Evolutionary conservation across 2,888 invertebrate species (phyloP).

Genomic region (Luffia ferchaultella): DNA sequence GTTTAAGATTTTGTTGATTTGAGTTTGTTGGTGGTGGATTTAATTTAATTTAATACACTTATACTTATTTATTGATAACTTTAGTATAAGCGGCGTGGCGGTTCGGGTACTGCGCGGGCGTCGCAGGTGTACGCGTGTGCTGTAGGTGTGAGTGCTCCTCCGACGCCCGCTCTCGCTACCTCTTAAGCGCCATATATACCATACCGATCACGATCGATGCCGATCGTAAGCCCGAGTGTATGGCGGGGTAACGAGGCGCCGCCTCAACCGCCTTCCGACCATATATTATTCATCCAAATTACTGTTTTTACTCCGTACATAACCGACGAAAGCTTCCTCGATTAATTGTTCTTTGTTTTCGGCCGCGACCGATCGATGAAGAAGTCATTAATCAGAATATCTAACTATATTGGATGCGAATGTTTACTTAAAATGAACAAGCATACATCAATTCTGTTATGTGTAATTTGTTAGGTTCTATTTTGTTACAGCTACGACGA

Average conservation of each 20-base stretch:
- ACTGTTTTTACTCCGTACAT: conserved; percentile 34
- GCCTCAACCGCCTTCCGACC: conserved; percentile 16
- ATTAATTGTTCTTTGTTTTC: conserved; percentile 41
- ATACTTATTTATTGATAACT: conserved; percentile 37
- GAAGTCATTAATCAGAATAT: not conserved
- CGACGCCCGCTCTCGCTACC: conserved; percentile 8
- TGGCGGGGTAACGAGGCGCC: conserved; percentile 27
- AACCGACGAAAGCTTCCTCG: conserved; percentile 42
- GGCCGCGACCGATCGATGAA: not conserved
- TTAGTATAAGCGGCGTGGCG: no score
- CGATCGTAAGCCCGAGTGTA: conserved; percentile 28
- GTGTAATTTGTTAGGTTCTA: no score
- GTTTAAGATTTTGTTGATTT: conserved; percentile 64
- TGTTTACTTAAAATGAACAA: no score
- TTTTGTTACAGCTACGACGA: no score
- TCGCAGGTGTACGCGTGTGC: conserved; percentile 42
- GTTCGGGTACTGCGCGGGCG: conserved; percentile 42
- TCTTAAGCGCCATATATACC: no score
- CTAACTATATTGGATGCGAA: no score
- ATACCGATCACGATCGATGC: conserved; percentile 36
- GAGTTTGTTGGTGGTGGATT: conserved; percentile 66
- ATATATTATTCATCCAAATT: conserved; percentile 41
- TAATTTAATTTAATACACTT: conserved; percentile 65
- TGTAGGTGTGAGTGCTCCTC: conserved; percentile 21
- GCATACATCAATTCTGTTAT: no score